Percentiles rank a stretch among this genome's conserved stretches.
Conservation (phyloP, 2,797 vertebrate genomes). For the Pseudocheirus occidentalis region DNA sequence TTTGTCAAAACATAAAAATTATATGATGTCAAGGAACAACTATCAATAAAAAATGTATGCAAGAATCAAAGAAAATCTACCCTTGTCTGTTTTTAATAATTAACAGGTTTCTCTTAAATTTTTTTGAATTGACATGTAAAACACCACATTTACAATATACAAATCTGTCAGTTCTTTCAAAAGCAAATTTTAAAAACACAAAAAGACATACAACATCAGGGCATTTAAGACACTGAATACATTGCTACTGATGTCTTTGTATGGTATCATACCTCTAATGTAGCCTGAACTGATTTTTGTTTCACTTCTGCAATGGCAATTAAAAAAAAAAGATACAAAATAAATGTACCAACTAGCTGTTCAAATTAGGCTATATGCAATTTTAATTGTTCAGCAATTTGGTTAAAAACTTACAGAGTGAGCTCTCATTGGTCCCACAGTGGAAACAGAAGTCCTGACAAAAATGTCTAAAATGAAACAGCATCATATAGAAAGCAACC, state of each 20-base stretch:
- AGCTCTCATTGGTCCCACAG: slow-evolving; percentile 63
- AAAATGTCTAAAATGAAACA: slow-evolving; percentile 70
- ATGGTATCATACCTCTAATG: slow-evolving; percentile 77
- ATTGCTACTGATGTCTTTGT: slow-evolving; percentile 77
- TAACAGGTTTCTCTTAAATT: slow-evolving; percentile 85
- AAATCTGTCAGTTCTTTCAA: slow-evolving; percentile 92
- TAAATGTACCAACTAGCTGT: slow-evolving; percentile 76
- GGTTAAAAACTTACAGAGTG: slow-evolving; percentile 68
- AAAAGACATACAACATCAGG: slow-evolving; percentile 95
- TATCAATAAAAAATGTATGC: slow-evolving; percentile 67
- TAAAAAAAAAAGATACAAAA: slow-evolving; percentile 78
- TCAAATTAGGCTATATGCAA: slow-evolving; percentile 78
- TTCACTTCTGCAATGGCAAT: slow-evolving; percentile 73
- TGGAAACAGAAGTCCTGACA: slow-evolving; percentile 74
- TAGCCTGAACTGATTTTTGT: slow-evolving; percentile 77
- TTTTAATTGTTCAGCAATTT: slow-evolving; percentile 67
- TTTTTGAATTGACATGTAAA: slow-evolving; percentile 93
- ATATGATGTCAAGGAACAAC: slow-evolving; percentile 77
- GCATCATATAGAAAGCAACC: slow-evolving; percentile 51
- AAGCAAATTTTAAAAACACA: slow-evolving; percentile 85
- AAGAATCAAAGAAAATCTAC: slow-evolving; percentile 78
- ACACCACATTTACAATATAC: slow-evolving; percentile 96
- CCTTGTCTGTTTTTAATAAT: slow-evolving; percentile 75
- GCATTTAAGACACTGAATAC: slow-evolving; percentile 91
- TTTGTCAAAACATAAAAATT: slow-evolving; percentile 75